These are phyloP conservation scores for Alcis repandata DNA, from an alignment of 2,888 invertebrate genomes.

Conservation along the genomic window DNA sequence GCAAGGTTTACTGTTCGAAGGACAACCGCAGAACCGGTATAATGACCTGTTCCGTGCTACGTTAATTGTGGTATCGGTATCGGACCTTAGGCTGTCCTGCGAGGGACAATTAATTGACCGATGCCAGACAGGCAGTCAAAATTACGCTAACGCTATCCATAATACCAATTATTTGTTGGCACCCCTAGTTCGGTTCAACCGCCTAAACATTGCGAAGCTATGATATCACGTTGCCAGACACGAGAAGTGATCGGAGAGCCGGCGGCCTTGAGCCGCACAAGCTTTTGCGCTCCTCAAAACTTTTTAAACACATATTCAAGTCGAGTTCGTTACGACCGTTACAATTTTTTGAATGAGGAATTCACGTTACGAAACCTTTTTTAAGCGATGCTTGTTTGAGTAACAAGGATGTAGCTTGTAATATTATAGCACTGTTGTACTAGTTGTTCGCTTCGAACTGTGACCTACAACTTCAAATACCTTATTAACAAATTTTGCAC, in stretches of 20 bases:
- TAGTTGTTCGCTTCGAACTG: neutral
- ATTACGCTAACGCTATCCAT: too few species aligned
- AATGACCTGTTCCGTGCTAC: too few species aligned
- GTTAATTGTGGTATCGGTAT: too few species aligned
- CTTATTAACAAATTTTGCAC: too few species aligned
- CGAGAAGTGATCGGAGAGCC: slow-evolving; percentile 6
- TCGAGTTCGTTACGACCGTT: slow-evolving; percentile 13
- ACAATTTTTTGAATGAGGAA: slow-evolving; percentile 2
- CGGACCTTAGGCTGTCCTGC: too few species aligned
- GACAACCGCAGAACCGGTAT: too few species aligned
- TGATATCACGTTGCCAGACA: slow-evolving; percentile 14
- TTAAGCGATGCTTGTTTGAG: neutral
- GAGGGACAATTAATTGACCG: too few species aligned
- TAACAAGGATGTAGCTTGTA: neutral
- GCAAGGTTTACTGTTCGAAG: too few species aligned
- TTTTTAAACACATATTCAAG: neutral
- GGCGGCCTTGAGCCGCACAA: slow-evolving; percentile 18
- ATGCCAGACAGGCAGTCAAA: too few species aligned
- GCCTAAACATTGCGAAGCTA: slow-evolving; percentile 8
- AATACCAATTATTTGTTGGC: neutral
- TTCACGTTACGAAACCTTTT: slow-evolving; percentile 4
- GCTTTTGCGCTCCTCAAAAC: slow-evolving; percentile 2
- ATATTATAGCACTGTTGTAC: too few species aligned
- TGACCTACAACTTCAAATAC: too few species aligned
- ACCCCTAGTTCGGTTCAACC: slow-evolving; percentile 10